A percentile compares a stretch with the other conserved stretches of the same genome.
Evolutionary conservation across 2,888 invertebrate species (phyloP).

Genomic region (Liopterus haemorrhoidalis): DNA sequence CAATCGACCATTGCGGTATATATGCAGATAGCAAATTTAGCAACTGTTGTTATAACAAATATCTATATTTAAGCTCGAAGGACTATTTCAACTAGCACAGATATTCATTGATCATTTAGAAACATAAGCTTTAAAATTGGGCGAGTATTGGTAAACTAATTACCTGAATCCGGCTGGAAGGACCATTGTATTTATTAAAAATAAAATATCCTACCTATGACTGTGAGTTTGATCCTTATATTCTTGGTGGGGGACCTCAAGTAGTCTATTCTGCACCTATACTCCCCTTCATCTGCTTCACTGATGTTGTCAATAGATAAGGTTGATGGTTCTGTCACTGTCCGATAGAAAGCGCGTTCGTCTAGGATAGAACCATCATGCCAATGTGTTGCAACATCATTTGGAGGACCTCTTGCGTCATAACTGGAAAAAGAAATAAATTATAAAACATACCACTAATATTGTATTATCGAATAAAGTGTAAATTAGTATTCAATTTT

Average conservation of each 20-base stretch:
- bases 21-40: no score
- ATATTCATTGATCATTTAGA: no score
- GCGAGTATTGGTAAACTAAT: no score
- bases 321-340: slow-evolving; percentile 62
- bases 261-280: slow-evolving; percentile 77
- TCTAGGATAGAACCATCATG: slow-evolving; percentile 59
- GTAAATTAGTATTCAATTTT: no score
- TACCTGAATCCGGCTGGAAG: no score
- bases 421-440: slow-evolving; percentile 53
- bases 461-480: no score
- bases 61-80: no score
- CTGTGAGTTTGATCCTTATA: slow-evolving; percentile 63
- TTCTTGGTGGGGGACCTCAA: slow-evolving; percentile 72
- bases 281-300: slow-evolving; percentile 66
- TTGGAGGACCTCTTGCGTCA: slow-evolving; percentile 58
- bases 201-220: slow-evolving; percentile 64
- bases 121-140: no score
- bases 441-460: background rate
- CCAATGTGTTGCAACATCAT: slow-evolving; percentile 62
- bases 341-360: slow-evolving; percentile 63
- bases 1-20: no score
- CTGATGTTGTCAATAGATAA: slow-evolving; percentile 60
- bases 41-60: no score
- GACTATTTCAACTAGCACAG: no score
- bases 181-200: no score